Evolutionary conservation across 2,888 invertebrate species (phyloP).

Genomic region (Melinaea menophilus): DNA sequence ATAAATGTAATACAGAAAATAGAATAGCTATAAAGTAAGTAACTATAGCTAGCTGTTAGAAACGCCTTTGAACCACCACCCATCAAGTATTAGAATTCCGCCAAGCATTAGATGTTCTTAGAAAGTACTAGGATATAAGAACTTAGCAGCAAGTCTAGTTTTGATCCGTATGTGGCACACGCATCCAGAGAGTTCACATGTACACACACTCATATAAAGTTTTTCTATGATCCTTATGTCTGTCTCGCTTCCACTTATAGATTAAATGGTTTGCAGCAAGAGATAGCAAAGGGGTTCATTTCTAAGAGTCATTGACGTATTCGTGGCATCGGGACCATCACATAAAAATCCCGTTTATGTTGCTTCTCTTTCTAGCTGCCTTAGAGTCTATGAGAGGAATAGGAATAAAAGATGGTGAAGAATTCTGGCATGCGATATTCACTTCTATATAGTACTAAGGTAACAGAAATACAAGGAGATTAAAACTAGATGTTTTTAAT

Average conservation of each 20-base stretch:
- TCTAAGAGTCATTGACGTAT: slow-evolving; percentile 38
- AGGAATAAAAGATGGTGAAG: slow-evolving; percentile 26
- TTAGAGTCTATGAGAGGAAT: slow-evolving; percentile 25
- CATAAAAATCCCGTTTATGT: slow-evolving; percentile 24
- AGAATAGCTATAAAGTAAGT: background rate
- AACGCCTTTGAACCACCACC: background rate
- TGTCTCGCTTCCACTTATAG: slow-evolving; percentile 43
- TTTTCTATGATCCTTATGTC: slow-evolving; percentile 63
- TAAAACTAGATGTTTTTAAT: slow-evolving; percentile 14
- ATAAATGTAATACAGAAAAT: too few species aligned
- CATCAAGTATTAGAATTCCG: slow-evolving; percentile 53
- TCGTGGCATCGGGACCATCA: slow-evolving; percentile 19
- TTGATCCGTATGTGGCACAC: slow-evolving; percentile 56
- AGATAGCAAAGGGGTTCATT: slow-evolving; percentile 41
- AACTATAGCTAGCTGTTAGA: background rate
- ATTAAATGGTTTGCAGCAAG: slow-evolving; percentile 33
- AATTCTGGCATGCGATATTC: slow-evolving; percentile 31
- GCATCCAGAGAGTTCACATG: slow-evolving; percentile 49
- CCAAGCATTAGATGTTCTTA: slow-evolving; percentile 76
- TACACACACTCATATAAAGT: slow-evolving; percentile 45
- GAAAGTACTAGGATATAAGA: slow-evolving; percentile 71
- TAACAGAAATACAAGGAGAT: slow-evolving; percentile 31
- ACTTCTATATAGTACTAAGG: slow-evolving; percentile 37
- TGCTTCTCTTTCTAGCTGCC: slow-evolving; percentile 33
- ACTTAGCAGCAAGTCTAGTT: slow-evolving; percentile 53